Evolutionary conservation across 1,140 invertebrate genomes (phyloP).

Genomic region (Cydia strobilella): DNA sequence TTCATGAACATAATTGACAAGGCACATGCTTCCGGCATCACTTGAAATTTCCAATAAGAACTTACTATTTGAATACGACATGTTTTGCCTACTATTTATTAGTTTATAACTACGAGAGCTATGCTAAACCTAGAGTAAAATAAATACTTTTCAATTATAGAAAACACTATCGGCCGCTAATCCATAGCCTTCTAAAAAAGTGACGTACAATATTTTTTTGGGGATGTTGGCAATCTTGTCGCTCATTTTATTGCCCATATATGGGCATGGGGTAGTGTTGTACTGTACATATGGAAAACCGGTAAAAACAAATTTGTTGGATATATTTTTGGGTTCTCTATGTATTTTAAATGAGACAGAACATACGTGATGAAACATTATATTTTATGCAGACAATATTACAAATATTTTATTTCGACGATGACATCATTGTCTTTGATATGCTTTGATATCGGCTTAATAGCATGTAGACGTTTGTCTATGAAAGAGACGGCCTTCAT

Average conservation of each 20-base stretch:
- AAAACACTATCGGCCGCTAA: conserved; percentile 74
- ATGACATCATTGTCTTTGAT: neutral
- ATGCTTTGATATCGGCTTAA: neutral
- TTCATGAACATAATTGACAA: conserved; percentile 29
- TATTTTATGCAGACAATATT: too few relatives aligned
- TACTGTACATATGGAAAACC: neutral
- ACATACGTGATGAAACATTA: neutral
- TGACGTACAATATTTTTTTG: conserved; percentile 56
- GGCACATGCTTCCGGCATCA: conserved; percentile 35
- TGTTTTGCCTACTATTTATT: conserved; percentile 55
- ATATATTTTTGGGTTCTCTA: neutral
- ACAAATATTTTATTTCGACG: neutral
- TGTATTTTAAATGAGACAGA: neutral
- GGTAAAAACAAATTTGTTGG: neutral
- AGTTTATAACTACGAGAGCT: conserved; percentile 52
- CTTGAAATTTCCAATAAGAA: conserved; percentile 38
- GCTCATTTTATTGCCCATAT: conserved; percentile 48
- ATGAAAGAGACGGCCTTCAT: conserved; percentile 7
- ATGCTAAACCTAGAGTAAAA: conserved; percentile 51
- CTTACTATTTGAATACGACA: conserved; percentile 78
- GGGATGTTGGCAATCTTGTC: conserved; percentile 46
- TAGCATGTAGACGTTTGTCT: neutral
- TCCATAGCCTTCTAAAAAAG: conserved; percentile 67
- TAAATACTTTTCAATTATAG: conserved; percentile 65
- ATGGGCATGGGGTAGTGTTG: conserved; percentile 39